Percentiles rank a stretch among this genome's conserved stretches.
Conservation (phyloP, 1,140 invertebrate genomes). For the Diabrotica undecimpunctata region DNA sequence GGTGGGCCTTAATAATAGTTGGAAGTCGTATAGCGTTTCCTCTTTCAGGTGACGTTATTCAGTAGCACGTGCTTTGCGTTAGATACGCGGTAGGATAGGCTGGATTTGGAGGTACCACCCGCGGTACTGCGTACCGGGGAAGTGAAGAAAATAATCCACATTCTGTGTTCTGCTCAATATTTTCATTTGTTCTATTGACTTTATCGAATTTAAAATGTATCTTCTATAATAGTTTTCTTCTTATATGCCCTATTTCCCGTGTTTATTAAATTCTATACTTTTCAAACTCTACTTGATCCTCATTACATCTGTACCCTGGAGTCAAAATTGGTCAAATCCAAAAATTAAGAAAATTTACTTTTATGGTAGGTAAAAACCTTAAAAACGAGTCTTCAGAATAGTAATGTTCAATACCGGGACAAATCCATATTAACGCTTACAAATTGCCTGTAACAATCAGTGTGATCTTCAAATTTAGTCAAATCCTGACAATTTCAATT, state of each 20-base stretch:
- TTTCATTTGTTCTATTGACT: neutral
- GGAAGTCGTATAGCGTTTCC: neutral
- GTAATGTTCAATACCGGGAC: too few species aligned
- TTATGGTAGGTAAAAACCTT: too few species aligned
- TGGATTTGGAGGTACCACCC: conserved; percentile 1
- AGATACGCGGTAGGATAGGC: conserved; percentile 1
- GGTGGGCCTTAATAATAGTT: neutral
- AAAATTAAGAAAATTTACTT: too few species aligned
- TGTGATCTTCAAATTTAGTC: too few species aligned
- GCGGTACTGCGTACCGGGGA: neutral
- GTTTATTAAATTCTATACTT: neutral
- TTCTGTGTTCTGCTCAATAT: neutral
- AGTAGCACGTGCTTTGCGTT: conserved; percentile 1
- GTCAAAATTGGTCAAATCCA: too few species aligned
- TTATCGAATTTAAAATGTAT: neutral
- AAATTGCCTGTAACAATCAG: too few species aligned
- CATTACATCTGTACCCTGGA: too few species aligned
- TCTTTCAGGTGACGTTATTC: conserved; percentile 1
- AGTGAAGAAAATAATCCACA: neutral
- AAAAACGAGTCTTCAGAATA: too few species aligned
- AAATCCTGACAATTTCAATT: too few species aligned
- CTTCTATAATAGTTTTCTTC: neutral
- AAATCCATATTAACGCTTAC: too few species aligned
- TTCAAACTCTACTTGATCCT: too few species aligned
- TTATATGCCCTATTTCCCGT: neutral